phyloP scores from a whole-genome alignment of 2,797 vertebrate genomes.

The Xenopus petersii region DNA sequence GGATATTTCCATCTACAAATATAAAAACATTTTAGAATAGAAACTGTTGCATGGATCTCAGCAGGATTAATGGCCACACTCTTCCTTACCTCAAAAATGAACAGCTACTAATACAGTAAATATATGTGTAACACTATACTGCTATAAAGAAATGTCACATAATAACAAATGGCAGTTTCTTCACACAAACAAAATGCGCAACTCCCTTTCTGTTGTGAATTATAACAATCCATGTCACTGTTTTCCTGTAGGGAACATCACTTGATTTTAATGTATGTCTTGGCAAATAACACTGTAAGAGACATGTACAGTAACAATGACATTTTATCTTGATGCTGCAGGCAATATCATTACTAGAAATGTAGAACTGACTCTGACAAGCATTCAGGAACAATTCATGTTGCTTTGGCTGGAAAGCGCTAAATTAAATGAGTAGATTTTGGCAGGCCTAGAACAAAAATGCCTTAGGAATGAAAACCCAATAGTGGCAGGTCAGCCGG shows the following conservation, averaged over 20 bases:
- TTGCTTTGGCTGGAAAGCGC: background rate
- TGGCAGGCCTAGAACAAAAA: background rate
- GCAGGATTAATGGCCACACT: no score
- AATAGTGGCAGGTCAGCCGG: background rate
- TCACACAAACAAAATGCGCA: no score
- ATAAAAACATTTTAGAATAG: no score
- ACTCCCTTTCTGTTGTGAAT: background rate
- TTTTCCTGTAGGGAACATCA: background rate
- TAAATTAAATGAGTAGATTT: background rate
- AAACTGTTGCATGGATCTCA: no score
- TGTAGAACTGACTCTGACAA: constrained; percentile 9
- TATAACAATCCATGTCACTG: background rate
- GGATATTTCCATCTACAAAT: no score
- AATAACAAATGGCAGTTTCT: no score
- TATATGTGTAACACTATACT: no score
- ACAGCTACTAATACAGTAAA: no score
- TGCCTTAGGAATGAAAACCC: background rate
- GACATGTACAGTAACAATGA: background rate
- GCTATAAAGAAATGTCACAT: no score
- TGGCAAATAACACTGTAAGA: no score
- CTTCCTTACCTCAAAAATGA: no score
- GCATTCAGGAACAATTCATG: constrained; percentile 5
- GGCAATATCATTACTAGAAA: constrained; percentile 8
- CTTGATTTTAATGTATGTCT: no score
- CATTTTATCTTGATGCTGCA: background rate